Conservation (phyloP, 2,888 invertebrate genomes). For the Yponomeuta sedellus region DNA sequence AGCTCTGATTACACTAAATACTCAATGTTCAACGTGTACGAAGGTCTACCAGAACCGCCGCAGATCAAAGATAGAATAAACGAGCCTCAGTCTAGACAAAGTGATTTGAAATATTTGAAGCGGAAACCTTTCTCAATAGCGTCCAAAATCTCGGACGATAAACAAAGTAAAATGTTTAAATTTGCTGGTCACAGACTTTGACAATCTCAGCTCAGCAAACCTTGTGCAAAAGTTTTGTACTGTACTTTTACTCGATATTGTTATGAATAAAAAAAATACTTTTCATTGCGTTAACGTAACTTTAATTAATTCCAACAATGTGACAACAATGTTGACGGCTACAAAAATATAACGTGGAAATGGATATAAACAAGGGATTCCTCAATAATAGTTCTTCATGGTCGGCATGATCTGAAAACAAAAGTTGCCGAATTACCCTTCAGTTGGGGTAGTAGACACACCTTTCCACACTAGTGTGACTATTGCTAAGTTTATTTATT, state of each 20-base stretch:
- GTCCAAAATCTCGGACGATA: conserved; percentile 33
- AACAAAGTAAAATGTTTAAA: conserved; percentile 60
- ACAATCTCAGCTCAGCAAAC: conserved; percentile 25
- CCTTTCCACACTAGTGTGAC: no score
- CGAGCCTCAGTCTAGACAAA: background rate
- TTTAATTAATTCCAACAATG: background rate
- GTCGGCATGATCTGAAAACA: background rate
- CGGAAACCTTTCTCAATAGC: background rate
- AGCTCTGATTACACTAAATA: background rate
- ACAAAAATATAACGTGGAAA: no score
- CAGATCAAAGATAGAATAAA: background rate
- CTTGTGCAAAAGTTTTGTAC: background rate
- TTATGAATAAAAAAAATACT: background rate
- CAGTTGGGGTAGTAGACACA: no score
- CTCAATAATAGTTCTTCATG: background rate
- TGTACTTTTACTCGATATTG: background rate
- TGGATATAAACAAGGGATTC: background rate
- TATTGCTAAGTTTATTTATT: no score
- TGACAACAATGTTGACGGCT: no score
- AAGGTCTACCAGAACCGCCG: background rate
- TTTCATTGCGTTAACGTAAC: background rate
- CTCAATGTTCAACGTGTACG: background rate
- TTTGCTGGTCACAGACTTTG: conserved; percentile 52
- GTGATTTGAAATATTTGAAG: background rate
- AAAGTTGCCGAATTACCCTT: background rate